A percentile compares a stretch with the other conserved stretches of the same genome.
Evolutionary conservation across 2,797 vertebrate genomes (phyloP).

Genomic region (Halcyon chelicuti): DNA sequence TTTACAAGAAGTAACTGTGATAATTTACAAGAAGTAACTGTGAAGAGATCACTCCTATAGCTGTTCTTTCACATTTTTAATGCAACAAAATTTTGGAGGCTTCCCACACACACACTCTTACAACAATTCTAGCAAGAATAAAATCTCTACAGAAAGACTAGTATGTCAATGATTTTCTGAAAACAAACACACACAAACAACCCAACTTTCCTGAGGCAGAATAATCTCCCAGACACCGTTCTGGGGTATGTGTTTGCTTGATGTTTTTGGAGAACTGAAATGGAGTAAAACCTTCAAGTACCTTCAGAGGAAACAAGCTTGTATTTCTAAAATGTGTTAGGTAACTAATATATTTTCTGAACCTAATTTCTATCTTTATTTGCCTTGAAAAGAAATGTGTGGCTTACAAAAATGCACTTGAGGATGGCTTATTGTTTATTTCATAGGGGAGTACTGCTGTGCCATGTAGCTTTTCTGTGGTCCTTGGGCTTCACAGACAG

Average conservation of each 20-base stretch:
- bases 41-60: background rate
- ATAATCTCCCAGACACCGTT: fast-evolving
- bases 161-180: background rate
- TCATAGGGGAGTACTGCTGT: background rate
- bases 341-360: background rate
- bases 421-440: background rate
- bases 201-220: background rate
- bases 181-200: background rate
- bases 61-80: background rate
- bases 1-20: too few relatives aligned
- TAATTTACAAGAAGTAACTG: too few relatives aligned
- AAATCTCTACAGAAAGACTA: background rate
- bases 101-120: background rate
- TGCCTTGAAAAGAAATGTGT: background rate
- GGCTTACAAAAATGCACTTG: background rate
- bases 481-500: background rate
- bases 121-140: background rate
- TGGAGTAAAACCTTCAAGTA: background rate
- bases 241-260: background rate
- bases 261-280: background rate
- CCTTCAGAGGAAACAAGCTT: background rate
- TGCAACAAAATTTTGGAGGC: background rate
- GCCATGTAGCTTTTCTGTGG: background rate
- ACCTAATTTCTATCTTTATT: background rate
- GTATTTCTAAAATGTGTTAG: background rate